These are phyloP conservation scores for Nymphalis urticae DNA, from an alignment of 2,888 invertebrate genomes.

Conservation along the genomic window DNA sequence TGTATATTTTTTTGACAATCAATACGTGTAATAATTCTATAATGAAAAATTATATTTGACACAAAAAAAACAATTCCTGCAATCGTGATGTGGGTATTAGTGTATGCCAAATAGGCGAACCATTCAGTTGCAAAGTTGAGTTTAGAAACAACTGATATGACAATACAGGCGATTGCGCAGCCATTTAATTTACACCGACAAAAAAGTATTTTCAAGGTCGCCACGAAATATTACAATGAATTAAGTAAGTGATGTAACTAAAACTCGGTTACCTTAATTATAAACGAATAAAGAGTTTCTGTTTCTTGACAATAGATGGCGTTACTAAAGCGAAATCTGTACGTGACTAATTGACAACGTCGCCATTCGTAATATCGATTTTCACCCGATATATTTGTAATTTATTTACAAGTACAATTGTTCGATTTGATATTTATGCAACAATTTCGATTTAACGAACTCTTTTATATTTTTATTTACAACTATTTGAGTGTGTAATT, in stretches of 20 bases:
- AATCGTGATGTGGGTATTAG: no score
- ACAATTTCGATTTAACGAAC: no score
- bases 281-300: slow-evolving; percentile 7
- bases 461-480: no score
- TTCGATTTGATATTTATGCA: no score
- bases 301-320: slow-evolving; percentile 19
- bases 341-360: neutral
- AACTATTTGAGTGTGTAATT: no score
- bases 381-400: neutral
- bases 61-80: no score
- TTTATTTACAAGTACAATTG: neutral
- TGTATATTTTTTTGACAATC: no score
- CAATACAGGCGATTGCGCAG: slow-evolving; percentile 24
- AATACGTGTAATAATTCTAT: no score
- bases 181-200: neutral
- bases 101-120: no score
- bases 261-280: neutral
- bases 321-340: slow-evolving; percentile 1
- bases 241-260: slow-evolving; percentile 25
- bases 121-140: no score
- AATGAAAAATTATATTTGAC: no score
- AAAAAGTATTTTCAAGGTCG: slow-evolving; percentile 27
- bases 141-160: slow-evolving; percentile 6
- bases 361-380: neutral
- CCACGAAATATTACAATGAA: slow-evolving; percentile 23